phyloP scores from a whole-genome alignment of 2,888 invertebrate genomes.

The Strigamia crassipes region DNA sequence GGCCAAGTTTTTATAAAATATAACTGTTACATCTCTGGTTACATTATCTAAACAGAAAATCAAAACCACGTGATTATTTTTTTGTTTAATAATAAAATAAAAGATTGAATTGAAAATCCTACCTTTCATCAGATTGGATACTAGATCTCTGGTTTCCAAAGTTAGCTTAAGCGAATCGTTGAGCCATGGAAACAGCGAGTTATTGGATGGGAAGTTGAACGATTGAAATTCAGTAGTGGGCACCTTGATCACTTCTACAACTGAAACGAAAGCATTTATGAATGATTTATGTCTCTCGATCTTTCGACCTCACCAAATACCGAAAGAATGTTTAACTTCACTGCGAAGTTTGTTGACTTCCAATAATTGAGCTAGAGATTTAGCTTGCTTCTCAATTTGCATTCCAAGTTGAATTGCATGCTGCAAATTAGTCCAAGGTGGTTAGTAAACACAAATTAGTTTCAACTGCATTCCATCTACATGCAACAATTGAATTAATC shows the following conservation, averaged over 20 bases:
- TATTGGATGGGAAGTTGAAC: slow-evolving; percentile 43
- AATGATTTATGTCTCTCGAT: not conserved
- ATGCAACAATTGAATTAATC: too few species aligned
- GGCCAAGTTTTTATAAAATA: slow-evolving; percentile 46
- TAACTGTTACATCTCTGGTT: slow-evolving; percentile 41
- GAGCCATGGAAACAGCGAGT: slow-evolving; percentile 17
- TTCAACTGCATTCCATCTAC: not conserved
- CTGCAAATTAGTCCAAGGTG: slow-evolving; percentile 26
- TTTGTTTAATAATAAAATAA: not conserved
- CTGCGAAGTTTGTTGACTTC: not conserved
- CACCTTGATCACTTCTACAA: slow-evolving; percentile 18
- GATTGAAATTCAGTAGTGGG: not conserved
- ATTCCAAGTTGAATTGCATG: slow-evolving; percentile 28
- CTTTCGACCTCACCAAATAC: slow-evolving; percentile 7
- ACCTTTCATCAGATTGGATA: slow-evolving; percentile 4
- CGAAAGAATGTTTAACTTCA: not conserved
- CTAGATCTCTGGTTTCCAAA: not conserved
- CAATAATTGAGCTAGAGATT: slow-evolving; percentile 28
- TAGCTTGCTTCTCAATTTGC: slow-evolving; percentile 14
- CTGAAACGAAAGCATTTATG: slow-evolving; percentile 7
- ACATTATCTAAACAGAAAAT: slow-evolving; percentile 45
- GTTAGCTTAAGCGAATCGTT: slow-evolving; percentile 4
- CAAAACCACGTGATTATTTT: not conserved
- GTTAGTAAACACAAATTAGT: not conserved
- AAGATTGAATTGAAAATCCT: not conserved